Percentiles rank a stretch among this genome's conserved stretches.
These are phyloP conservation scores for Conger conger DNA, from an alignment of 2,113 vertebrate species.

Conservation along the genomic window DNA sequence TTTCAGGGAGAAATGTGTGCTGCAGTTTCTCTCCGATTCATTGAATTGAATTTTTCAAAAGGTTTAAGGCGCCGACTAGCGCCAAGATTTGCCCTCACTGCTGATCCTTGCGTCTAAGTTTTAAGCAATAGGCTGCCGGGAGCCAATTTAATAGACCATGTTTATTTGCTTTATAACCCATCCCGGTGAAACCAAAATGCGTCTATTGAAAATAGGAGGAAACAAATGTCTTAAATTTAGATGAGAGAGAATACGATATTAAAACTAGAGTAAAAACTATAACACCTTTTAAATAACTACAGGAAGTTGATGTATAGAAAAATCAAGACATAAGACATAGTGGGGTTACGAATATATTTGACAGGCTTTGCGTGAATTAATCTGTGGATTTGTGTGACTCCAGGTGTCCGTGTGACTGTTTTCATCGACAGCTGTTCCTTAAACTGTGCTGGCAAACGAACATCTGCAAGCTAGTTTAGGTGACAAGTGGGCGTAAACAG, in stretches of 20 bases:
- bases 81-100: slow-evolving; percentile 4
- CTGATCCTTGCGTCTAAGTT: not conserved
- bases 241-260: not conserved
- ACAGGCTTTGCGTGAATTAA: too few species aligned
- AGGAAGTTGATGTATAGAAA: too few species aligned
- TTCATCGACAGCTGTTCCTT: not conserved
- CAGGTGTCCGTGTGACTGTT: not conserved
- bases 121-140: not conserved
- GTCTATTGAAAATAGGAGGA: not conserved
- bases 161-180: not conserved
- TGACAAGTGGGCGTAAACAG: not conserved
- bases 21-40: not conserved
- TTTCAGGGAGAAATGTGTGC: not conserved
- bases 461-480: not conserved
- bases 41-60: slow-evolving; percentile 10
- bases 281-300: too few species aligned
- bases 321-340: too few species aligned
- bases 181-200: not conserved
- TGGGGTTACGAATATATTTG: too few species aligned
- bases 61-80: slow-evolving; percentile 38
- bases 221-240: not conserved
- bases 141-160: not conserved
- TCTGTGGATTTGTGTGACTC: not conserved
- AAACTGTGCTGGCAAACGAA: not conserved
- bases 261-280: too few species aligned